Evolutionary conservation across 2,113 vertebrate genomes (phyloP), one percentile per base, ranked within the genome.

Genomic region (Catharus fuscescens): DNA sequence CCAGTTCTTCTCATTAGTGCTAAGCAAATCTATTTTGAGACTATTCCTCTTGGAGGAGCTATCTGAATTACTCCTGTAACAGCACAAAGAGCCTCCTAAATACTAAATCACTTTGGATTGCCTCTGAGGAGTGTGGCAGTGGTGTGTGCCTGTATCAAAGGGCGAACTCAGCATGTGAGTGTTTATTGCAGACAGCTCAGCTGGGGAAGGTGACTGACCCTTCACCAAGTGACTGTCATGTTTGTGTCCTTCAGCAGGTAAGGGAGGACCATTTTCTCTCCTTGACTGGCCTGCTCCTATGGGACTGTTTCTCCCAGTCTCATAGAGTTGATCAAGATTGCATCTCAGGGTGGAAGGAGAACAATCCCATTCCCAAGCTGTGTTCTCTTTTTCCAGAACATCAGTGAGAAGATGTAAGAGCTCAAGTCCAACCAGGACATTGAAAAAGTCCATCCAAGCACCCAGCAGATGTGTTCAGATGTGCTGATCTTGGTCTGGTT

Each of bases 1-100:
- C 21, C 45, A 31, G 56, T 56, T 45, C 15, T 82, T 86, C 72
- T 91, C 66, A 70, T 77, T 70, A 93, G 45, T 0, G 0, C 53
- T 67, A 80, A 92, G 78, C 36, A 86, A 87, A 90, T 52, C 45
- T 84, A 57, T 72, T 93, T 74, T 81, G 66, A 86, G 67, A 69
- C 47, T 77, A 80, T 47, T 88, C 26, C 50, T 82, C 71, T 62
- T 70, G 80, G 56, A 91, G 20, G 32, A 89, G 52, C 66, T 56
- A 14, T 2, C 4, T n/a, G 71, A 76, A 72, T 80, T 79, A 34
- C 42, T 45, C 26, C 38, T 2, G 0, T 53, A 82, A 50, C 34
- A 71, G 8, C 21, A 64, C 52, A 79, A 38, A 12, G 14, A 54
- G 29, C 50, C 15, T 95, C 57, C 53, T 66, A 85, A 94, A 87